These are phyloP conservation scores for Ligdia adustata DNA, from an alignment of 2,888 invertebrate genomes.

Conservation along the genomic window DNA sequence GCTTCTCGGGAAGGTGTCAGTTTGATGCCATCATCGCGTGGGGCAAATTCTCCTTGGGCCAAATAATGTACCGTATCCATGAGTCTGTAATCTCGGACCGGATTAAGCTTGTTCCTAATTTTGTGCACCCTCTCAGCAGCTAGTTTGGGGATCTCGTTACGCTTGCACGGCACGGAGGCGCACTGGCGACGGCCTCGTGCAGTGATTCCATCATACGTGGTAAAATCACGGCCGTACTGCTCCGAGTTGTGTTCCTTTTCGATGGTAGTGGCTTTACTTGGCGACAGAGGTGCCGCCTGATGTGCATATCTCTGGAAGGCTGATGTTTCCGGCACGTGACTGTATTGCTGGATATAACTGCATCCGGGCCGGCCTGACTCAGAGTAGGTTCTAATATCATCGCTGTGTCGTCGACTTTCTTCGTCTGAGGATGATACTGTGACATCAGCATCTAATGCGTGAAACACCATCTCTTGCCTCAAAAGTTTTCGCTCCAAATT, in stretches of 20 bases:
- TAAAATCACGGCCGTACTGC: conserved; percentile 75
- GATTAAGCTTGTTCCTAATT: conserved; percentile 75
- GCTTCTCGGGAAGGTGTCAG: conserved; percentile 76
- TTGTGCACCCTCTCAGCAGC: conserved; percentile 75
- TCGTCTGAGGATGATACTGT: conserved; percentile 68
- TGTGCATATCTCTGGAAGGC: conserved; percentile 73
- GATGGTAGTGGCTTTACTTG: conserved; percentile 67
- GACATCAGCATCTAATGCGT: conserved; percentile 60
- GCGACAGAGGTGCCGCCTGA: conserved; percentile 61
- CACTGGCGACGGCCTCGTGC: conserved; percentile 71
- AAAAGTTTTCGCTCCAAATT: conserved; percentile 66
- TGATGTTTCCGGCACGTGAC: conserved; percentile 73
- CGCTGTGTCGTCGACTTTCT: conserved; percentile 48
- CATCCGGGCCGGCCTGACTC: conserved; percentile 59
- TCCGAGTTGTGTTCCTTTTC: conserved; percentile 77
- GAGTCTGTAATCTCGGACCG: conserved; percentile 73
- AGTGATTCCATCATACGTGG: conserved; percentile 75
- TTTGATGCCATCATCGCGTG: conserved; percentile 77
- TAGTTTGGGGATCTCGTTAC: conserved; percentile 65
- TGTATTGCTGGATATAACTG: conserved; percentile 75
- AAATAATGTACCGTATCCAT: conserved; percentile 80
- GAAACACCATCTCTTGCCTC: conserved; percentile 71
- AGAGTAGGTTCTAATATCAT: conserved; percentile 47
- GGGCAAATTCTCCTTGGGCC: conserved; percentile 79
- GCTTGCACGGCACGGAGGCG: conserved; percentile 73